Base-by-base conservation (phyloP, 1,140 invertebrate genomes). In the Andricus grossulariae region DNA sequence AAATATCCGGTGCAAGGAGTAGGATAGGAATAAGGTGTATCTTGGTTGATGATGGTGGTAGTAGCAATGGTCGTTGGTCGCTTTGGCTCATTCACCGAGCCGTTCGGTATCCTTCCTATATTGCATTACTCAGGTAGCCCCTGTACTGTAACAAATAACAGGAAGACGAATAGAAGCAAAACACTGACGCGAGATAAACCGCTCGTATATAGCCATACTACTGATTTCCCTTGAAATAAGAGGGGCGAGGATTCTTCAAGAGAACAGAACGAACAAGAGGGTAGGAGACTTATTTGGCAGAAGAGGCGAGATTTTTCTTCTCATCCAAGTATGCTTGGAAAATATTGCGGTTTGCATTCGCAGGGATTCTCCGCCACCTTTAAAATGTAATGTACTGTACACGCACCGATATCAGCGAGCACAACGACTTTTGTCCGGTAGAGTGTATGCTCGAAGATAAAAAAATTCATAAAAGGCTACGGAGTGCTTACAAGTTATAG, bases 121-220 rank as follows among this genome's bases (percentile, higher is more conserved):
- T 80, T 80, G 80, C 82, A 83, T 80, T 83, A 80, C 73, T 71
- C 73, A 73, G 75, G 77, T 79, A 83, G 82, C 80, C 79, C 77
- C 73, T 66, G 77, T 73, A 77, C 79, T 80, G 80, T 83, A 83
- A 83, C 81, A 80, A 80, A 80, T 76, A 80, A 83, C 79, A 80
- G 75, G 79, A 83, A 80, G 77, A 77, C 78, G 76, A 83, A 83
- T 79, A 80, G 76, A 79, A 72, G 77, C 79, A 79, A 80, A 83
- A 83, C 77, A 83, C 75, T 76, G 74, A 80, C 77, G 78, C 76
- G 70, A 79, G 74, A 80, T 78, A 83, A 79, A 80, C 77, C 55
- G 74, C 57, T 78, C 51, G 71, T 75, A 51, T 73, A 32, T 13
- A 49, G 50, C 39, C 66, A 49, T 66, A 25, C 45, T 50, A 66